A percentile compares a stretch with the other conserved stretches of the same genome.
Evolutionary conservation across 2,113 vertebrate species (phyloP).

Genomic region (western clawed frog (Xenopus tropicalis)): DNA sequence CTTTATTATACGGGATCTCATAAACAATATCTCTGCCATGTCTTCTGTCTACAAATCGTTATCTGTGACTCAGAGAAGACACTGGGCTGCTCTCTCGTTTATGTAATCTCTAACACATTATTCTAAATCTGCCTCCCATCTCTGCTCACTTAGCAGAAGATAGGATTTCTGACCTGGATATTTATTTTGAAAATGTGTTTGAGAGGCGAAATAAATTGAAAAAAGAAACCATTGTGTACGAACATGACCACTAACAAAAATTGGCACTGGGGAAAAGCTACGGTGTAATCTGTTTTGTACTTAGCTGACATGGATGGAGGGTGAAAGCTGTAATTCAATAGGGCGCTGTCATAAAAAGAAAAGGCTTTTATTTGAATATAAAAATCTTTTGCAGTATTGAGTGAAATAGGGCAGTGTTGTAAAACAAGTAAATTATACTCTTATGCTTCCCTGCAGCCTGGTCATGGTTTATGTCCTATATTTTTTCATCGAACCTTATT

Average conservation of each 20-base stretch:
- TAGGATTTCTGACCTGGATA: slow-evolving; percentile 44
- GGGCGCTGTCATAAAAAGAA: not conserved
- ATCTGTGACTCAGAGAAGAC: slow-evolving; percentile 33
- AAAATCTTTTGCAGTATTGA: not conserved
- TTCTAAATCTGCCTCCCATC: slow-evolving; percentile 28
- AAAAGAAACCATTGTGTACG: slow-evolving; percentile 44
- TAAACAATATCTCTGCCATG: slow-evolving; percentile 21
- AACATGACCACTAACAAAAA: slow-evolving; percentile 28
- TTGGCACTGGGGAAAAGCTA: slow-evolving; percentile 12
- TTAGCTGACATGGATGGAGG: not conserved
- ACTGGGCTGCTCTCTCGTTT: slow-evolving; percentile 11
- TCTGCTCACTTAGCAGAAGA: slow-evolving; percentile 46
- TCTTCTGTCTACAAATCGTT: slow-evolving; percentile 19
- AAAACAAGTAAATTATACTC: not conserved
- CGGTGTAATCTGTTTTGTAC: slow-evolving; percentile 38
- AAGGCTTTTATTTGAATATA: not conserved
- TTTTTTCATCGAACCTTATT: not conserved
- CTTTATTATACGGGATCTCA: slow-evolving; percentile 43
- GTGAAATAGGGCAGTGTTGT: not conserved
- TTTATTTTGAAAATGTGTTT: slow-evolving; percentile 46
- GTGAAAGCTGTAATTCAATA: slow-evolving; percentile 5
- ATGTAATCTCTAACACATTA: slow-evolving; percentile 21
- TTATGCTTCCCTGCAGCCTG: not conserved
- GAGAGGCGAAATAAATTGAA: slow-evolving; percentile 51
- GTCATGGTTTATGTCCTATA: not conserved